A percentile compares a stretch with the other conserved stretches of the same genome.
Evolutionary conservation across 1,140 invertebrate genomes (phyloP).

Genomic region (Hyphantria cunea): DNA sequence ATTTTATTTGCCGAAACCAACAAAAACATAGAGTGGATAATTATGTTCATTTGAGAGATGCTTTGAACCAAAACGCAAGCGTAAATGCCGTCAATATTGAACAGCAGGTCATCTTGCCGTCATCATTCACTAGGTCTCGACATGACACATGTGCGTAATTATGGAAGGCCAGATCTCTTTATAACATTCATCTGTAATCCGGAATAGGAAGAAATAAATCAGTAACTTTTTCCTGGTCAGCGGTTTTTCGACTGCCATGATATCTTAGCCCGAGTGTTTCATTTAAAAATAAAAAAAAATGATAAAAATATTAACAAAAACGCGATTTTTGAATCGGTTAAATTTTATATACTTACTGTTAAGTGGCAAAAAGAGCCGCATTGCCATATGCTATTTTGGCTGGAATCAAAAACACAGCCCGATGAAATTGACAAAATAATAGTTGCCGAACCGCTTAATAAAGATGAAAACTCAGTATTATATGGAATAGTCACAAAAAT

Average conservation of each 20-base stretch:
- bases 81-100: slow-evolving; percentile 35
- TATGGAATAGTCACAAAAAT: not conserved
- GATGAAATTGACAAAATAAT: no score
- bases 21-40: slow-evolving; percentile 36
- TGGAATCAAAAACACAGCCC: no score
- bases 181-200: not conserved
- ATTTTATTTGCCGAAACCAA: slow-evolving; percentile 33
- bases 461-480: not conserved
- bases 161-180: slow-evolving; percentile 1
- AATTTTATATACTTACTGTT: not conserved
- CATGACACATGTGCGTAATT: not conserved
- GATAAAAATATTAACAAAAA: slow-evolving; percentile 1
- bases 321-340: not conserved
- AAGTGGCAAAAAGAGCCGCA: no score
- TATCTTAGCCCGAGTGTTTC: not conserved
- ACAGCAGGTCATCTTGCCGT: slow-evolving; percentile 26
- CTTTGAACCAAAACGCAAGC: slow-evolving; percentile 38
- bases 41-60: slow-evolving; percentile 40
- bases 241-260: not conserved
- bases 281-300: not conserved
- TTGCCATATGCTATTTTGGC: no score
- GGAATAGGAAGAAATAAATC: not conserved
- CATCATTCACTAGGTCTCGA: not conserved
- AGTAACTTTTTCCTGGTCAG: not conserved
- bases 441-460: not conserved